Evolutionary conservation across 2,113 vertebrate genomes (phyloP), one percentile per base, ranked within the genome.

Genomic region (Tenebrosternarchus preto): DNA sequence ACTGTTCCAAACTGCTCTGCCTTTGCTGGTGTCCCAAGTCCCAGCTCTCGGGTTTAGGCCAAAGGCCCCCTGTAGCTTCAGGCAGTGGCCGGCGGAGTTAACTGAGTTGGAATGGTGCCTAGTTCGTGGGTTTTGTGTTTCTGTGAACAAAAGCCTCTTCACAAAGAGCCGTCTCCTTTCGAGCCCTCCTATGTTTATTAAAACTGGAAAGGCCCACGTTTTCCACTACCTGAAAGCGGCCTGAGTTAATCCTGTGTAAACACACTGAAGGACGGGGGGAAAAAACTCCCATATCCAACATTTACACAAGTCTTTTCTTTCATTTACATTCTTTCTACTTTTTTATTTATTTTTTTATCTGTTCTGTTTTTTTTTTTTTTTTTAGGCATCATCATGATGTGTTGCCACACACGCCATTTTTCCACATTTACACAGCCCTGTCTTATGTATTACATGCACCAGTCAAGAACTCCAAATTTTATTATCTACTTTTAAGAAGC

Each of bases 181-280:
- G 5, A 76, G 39, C 43, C 80, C 78, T 73, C 76, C n/a, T 0
- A 53, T 85, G 84, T 78, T 82, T 84, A 84, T 86, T 88, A 89
- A 89, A 83, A 83, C 55, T 78, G 22, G 81, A 36, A 73, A 9
- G 43, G 43, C 43, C 43, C 56, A 84, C 79, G 20, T 85, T 84
- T 88, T 88, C 86, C 85, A 88, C 77, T 22, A 86, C 85, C 59
- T 85, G 87, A 82, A 82, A 79, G 2, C 79, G 50, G 3, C 78
- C 53, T 7, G 64, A 78, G 78, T 73, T 72, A 72, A 85, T 88
- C 83, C 83, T 72, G 81, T 82, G 77, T 85, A 84, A 89, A 86
- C 86, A 87, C 74, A 76, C 70, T 59, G 5, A 6, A 15, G 4
- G 73, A 29, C 15, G 71, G 36, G 71, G 36, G 6, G 15, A 50